Evolutionary conservation across 2,113 vertebrate species (phyloP).

Genomic region (Raphicerus campestris): DNA sequence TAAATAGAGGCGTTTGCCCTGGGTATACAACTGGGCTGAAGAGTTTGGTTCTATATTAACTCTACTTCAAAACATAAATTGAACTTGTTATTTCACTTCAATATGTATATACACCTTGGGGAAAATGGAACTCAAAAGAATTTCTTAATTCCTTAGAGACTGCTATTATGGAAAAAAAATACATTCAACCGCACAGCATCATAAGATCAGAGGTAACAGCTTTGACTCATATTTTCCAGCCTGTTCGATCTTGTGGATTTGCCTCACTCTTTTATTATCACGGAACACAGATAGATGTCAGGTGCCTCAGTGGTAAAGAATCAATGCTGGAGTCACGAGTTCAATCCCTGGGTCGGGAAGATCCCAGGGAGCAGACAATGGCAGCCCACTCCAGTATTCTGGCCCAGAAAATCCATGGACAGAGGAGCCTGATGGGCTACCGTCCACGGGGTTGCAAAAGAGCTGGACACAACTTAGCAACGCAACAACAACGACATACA

Average conservation of each 20-base stretch:
- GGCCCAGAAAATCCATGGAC: neutral
- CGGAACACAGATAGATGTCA: neutral
- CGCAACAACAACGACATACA: neutral
- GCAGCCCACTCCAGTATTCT: neutral
- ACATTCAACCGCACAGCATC: neutral
- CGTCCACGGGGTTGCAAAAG: neutral
- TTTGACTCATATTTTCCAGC: neutral
- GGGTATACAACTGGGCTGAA: neutral
- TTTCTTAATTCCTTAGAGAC: conserved; percentile 1
- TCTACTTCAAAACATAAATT: conserved; percentile 4
- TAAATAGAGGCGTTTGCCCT: neutral
- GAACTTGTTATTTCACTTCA: neutral
- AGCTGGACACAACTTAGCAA: neutral
- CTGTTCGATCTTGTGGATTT: neutral
- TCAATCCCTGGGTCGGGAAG: neutral
- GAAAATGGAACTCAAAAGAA: neutral
- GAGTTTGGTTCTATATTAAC: conserved; percentile 21
- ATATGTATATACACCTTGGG: neutral
- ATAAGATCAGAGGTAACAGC: neutral
- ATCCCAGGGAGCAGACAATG: neutral
- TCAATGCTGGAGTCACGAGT: neutral
- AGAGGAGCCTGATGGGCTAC: neutral
- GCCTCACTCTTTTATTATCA: neutral
- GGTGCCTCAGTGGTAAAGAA: neutral
- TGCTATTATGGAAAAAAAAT: neutral